Percentiles rank a stretch among this genome's conserved stretches.
Conservation (phyloP, 2,113 vertebrate genomes). For the Eudyptes chrysolophus region DNA sequence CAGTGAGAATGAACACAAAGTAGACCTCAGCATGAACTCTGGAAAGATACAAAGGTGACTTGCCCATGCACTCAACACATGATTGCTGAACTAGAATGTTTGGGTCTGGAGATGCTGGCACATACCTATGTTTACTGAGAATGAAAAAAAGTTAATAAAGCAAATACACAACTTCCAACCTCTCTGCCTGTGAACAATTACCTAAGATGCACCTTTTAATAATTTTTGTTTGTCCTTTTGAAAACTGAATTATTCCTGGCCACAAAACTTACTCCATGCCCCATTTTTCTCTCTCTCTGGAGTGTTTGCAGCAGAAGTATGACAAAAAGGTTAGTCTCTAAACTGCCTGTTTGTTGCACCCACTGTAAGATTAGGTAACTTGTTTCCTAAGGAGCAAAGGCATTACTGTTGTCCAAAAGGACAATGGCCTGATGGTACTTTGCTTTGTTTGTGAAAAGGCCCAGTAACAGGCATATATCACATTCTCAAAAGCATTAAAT, state of each 20-base stretch:
- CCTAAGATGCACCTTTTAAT: background rate
- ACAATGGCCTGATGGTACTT: background rate
- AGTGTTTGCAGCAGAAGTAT: background rate
- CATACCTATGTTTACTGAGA: conserved; percentile 37
- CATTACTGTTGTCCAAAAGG: background rate
- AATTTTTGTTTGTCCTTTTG: background rate
- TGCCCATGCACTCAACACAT: background rate
- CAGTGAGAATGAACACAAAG: conserved; percentile 28
- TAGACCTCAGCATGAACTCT: conserved; percentile 34
- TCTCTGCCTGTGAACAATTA: background rate
- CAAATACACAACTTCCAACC: background rate
- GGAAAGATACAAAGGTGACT: conserved; percentile 50
- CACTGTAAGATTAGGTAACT: background rate
- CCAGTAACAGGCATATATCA: background rate
- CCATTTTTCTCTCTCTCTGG: background rate
- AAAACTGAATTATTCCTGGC: background rate
- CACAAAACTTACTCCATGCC: background rate
- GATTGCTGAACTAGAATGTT: background rate
- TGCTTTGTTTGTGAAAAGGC: background rate
- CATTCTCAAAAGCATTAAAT: background rate
- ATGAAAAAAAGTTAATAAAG: conserved; percentile 26
- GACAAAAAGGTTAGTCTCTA: background rate
- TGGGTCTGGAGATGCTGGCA: conserved; percentile 28
- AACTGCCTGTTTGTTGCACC: background rate
- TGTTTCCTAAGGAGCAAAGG: background rate